Conservation (phyloP, 2,888 invertebrate species). For the Epistrophe grossulariae region DNA sequence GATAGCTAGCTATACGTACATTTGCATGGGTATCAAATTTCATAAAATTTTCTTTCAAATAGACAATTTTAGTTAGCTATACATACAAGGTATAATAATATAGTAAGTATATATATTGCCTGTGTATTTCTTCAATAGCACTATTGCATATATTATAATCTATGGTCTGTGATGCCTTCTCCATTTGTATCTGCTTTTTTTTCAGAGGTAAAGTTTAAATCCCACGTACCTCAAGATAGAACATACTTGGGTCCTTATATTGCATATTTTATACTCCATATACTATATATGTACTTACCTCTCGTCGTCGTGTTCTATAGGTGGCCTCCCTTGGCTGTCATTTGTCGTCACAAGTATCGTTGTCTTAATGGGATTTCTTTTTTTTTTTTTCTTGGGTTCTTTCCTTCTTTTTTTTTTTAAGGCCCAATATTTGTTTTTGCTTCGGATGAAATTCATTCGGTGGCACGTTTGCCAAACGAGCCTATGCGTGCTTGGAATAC, state of each 20-base stretch:
- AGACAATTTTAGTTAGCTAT: conserved; percentile 50
- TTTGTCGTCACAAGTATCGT: conserved; percentile 63
- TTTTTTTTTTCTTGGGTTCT: conserved; percentile 31
- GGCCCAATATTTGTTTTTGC: conserved; percentile 71
- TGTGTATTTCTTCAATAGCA: conserved; percentile 26
- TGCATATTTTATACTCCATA: conserved; percentile 70
- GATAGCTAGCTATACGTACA: not conserved
- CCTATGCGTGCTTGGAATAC: conserved; percentile 83
- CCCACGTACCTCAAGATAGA: conserved; percentile 37
- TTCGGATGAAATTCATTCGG: conserved; percentile 78
- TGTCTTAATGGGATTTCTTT: conserved; percentile 39
- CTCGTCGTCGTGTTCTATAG: conserved; percentile 34
- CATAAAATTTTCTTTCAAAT: conserved; percentile 20
- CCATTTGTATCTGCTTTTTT: conserved; percentile 29
- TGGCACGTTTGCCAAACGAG: conserved; percentile 83
- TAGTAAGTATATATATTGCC: not conserved
- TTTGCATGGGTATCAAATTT: conserved; percentile 6
- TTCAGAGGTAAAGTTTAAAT: conserved; percentile 29
- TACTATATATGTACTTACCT: not conserved
- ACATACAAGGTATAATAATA: too few relatives aligned
- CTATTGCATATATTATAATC: conserved; percentile 63
- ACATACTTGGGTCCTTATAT: conserved; percentile 62
- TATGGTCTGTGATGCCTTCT: conserved; percentile 32
- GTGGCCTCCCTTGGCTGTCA: conserved; percentile 58
- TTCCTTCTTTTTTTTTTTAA: conserved; percentile 29